Base-by-base conservation (phyloP, 2,797 vertebrate species). In the Sebastes variabilis region DNA sequence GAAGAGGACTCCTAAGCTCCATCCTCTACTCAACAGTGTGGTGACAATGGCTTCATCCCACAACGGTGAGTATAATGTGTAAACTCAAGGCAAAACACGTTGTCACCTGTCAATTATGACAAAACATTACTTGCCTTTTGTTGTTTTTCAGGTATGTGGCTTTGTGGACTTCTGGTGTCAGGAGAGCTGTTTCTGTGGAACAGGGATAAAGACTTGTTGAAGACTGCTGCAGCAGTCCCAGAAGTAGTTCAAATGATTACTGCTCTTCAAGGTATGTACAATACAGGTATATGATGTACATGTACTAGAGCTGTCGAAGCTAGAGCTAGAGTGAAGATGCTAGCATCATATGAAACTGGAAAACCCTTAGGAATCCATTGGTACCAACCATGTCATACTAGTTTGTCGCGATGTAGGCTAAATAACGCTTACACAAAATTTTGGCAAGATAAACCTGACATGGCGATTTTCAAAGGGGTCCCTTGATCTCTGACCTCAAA, bases 161-260 rank as follows among this genome's bases (percentile, higher is more conserved):
- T 99, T 58, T 96, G 94, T 86, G 97, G 98, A 29, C 54, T 99
- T 30, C 92, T 98, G 82, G 54, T 84, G 68, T 96, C 97, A n/a
- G 98, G 98, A 75, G 97, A 98, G 14, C 80, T 99, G 0, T 99
- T 99, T 89, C 94, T 99, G 76, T 99, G 99, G 98, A 97, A 97
- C 95, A 98, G 95, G 88, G 98, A 99, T 88, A 95, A 92, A 64
- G 97, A 99, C 85, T 93, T 83, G 75, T 85, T 99, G 75, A 98
- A 97, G 93, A 96, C 85, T 18, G 87, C 96, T 20, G 85, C 95
- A 49, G 88, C 96, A 8, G 85, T 94, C 0, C 90, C 96, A 82
- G 95, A 96, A 66, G 92, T 97, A 71, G 90, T 91, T 76, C 92
- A 96, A 30, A 72, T 96, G 42, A 90, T 96, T 66, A 88, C 90